Conservation (phyloP, 2,888 invertebrate species). For the Proisotoma minuta region DNA sequence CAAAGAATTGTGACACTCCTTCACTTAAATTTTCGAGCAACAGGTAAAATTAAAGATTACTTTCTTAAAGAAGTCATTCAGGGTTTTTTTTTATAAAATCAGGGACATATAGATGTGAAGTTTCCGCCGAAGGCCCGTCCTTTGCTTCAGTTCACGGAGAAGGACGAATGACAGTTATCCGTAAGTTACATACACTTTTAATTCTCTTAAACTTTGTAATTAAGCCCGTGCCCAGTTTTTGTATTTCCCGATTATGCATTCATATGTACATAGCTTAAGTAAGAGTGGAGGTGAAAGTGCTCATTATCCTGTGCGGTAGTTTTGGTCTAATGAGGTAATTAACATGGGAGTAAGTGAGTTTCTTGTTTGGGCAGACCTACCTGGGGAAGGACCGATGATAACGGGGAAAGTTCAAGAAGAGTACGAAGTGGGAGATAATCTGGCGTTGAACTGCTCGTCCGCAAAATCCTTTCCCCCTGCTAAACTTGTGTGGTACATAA, state of each 20-base stretch:
- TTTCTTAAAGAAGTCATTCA: conserved; percentile 64
- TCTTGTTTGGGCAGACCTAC: conserved; percentile 39
- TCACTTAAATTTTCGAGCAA: conserved; percentile 39
- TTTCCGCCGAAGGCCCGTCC: conserved; percentile 72
- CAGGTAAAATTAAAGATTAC: conserved; percentile 34
- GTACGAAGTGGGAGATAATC: conserved; percentile 43
- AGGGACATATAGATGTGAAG: conserved; percentile 69
- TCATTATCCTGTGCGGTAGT: background rate
- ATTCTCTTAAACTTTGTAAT: too few relatives aligned
- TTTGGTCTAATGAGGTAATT: background rate
- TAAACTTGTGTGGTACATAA: conserved; percentile 45
- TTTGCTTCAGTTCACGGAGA: conserved; percentile 70
- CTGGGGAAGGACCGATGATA: conserved; percentile 45
- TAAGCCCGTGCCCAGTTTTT: too few relatives aligned
- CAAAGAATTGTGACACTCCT: conserved; percentile 39
- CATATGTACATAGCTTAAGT: too few relatives aligned
- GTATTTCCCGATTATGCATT: too few relatives aligned
- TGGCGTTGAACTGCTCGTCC: conserved; percentile 45
- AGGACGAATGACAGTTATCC: conserved; percentile 72
- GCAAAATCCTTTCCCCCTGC: conserved; percentile 44
- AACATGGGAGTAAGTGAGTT: conserved; percentile 1
- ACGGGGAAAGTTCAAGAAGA: conserved; percentile 42
- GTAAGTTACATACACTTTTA: too few relatives aligned
- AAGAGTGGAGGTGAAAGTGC: background rate
- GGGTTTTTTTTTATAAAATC: too few relatives aligned